A percentile compares a stretch with the other conserved stretches of the same genome.
These are phyloP conservation scores for Cryptotis parvus DNA, from an alignment of 2,113 vertebrate genomes.

Conservation along the genomic window DNA sequence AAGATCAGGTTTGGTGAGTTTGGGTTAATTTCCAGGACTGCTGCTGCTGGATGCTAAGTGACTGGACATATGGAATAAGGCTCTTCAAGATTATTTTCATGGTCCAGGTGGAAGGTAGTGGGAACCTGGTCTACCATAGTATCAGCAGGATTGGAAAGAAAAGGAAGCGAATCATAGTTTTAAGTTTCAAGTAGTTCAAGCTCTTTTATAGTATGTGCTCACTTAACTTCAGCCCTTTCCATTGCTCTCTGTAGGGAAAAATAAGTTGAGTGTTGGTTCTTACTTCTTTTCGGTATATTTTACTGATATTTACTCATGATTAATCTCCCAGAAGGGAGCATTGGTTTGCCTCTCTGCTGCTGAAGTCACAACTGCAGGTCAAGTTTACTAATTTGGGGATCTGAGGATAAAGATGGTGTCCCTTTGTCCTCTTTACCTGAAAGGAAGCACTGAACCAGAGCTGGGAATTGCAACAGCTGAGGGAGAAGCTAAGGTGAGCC, in stretches of 20 bases:
- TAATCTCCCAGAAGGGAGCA: neutral
- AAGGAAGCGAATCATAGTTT: neutral
- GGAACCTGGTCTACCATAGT: neutral
- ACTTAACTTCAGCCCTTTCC: neutral
- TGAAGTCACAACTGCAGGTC: neutral
- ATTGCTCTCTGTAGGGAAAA: neutral
- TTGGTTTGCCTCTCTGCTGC: neutral
- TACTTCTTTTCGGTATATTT: conserved; percentile 40
- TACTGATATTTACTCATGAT: neutral
- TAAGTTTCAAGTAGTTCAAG: neutral
- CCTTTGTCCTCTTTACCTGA: conserved; percentile 45
- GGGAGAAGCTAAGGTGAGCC: conserved; percentile 19
- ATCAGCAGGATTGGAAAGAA: neutral
- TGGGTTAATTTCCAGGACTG: neutral
- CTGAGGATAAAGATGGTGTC: conserved; percentile 7
- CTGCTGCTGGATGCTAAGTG: neutral
- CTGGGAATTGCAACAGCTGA: neutral
- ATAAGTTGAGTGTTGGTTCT: neutral
- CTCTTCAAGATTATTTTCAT: neutral
- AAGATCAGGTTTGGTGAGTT: neutral
- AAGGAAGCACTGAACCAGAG: conserved; percentile 5
- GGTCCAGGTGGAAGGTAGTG: neutral
- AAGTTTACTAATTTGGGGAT: neutral
- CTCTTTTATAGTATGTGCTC: neutral
- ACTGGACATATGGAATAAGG: neutral